A percentile compares a stretch with the other conserved stretches of the same genome.
Evolutionary conservation across 2,113 vertebrate genomes (phyloP).

Genomic region (Dasyornis broadbenti): DNA sequence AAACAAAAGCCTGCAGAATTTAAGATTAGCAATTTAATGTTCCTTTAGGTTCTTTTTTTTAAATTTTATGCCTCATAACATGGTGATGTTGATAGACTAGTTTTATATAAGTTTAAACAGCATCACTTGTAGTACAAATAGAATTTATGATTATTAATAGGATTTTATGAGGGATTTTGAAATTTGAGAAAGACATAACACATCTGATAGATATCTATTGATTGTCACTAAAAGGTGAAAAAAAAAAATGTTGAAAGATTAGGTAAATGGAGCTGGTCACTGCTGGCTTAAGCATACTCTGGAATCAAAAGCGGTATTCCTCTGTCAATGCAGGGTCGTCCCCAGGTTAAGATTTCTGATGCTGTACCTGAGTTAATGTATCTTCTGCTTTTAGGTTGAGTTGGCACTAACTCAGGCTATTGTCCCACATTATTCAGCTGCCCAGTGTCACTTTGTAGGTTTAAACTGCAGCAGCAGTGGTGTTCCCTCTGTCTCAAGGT

Average conservation of each 20-base stretch:
- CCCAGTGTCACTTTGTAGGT: neutral
- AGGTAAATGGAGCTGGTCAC: neutral
- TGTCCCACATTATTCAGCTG: neutral
- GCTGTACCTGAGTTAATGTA: neutral
- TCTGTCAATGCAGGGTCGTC: neutral
- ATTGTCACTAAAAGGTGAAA: neutral
- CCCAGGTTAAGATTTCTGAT: neutral
- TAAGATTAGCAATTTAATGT: neutral
- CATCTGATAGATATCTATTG: neutral
- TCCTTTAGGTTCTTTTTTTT: neutral
- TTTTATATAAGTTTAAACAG: neutral
- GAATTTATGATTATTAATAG: neutral
- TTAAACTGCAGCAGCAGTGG: neutral
- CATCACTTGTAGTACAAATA: neutral
- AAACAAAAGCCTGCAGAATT: neutral
- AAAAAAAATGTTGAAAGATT: neutral
- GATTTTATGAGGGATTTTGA: neutral
- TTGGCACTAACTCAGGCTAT: neutral
- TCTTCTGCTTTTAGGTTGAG: neutral
- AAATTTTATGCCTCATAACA: neutral
- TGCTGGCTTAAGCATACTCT: neutral
- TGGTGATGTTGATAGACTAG: neutral
- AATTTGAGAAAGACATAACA: neutral
- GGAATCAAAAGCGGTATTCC: neutral
- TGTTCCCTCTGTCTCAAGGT: neutral